Conservation (phyloP, 2,888 invertebrate genomes). For the Ctenicera cuprea region DNA sequence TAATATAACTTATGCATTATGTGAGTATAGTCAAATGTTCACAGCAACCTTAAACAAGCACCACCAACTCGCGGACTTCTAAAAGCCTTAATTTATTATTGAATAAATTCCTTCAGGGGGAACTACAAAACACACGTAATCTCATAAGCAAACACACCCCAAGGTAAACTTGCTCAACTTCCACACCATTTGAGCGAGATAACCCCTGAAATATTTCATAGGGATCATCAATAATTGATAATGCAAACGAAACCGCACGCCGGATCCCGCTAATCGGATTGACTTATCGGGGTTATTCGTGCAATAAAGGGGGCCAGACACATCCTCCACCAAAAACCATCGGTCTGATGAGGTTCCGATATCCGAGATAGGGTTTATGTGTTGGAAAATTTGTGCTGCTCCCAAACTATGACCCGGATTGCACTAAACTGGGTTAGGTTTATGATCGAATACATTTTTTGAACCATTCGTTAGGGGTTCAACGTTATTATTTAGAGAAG, state of each 20-base stretch:
- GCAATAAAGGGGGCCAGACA: conserved; percentile 18
- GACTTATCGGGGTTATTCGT: conserved; percentile 37
- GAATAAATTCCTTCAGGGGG: background rate
- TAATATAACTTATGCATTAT: too few relatives aligned
- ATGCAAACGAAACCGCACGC: conserved; percentile 46
- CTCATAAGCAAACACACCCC: conserved; percentile 2
- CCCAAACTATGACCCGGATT: conserved; percentile 10
- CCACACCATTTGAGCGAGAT: conserved; percentile 30
- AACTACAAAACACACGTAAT: conserved; percentile 1
- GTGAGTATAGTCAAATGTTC: too few relatives aligned
- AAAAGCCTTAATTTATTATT: background rate
- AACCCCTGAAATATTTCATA: conserved; percentile 35
- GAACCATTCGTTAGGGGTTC: background rate
- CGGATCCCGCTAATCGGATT: conserved; percentile 40
- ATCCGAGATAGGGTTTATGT: conserved; percentile 12
- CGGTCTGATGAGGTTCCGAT: conserved; percentile 18
- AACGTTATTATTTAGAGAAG: background rate
- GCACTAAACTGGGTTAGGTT: conserved; percentile 2
- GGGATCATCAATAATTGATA: conserved; percentile 47
- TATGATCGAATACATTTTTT: background rate
- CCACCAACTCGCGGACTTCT: too few relatives aligned
- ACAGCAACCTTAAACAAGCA: too few relatives aligned
- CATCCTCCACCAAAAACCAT: conserved; percentile 21
- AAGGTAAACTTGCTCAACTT: conserved; percentile 11
- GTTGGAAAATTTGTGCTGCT: conserved; percentile 22